Conservation (phyloP, 2,113 vertebrate genomes). For the Balaeniceps rex region DNA sequence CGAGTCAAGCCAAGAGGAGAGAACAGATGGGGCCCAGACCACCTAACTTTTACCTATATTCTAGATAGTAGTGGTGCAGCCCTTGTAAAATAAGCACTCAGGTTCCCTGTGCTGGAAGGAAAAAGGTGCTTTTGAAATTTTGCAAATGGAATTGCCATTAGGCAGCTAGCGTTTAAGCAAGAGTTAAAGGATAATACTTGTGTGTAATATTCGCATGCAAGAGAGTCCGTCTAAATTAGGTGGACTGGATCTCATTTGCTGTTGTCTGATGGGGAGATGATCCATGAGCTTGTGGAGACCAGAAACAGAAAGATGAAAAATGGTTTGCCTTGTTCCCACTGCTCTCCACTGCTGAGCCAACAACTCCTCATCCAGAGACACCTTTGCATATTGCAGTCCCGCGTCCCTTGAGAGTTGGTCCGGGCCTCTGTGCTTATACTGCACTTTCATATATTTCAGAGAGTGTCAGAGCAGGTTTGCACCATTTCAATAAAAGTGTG, state of each 20-base stretch:
- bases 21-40: background rate
- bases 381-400: background rate
- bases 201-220: background rate
- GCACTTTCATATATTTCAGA: background rate
- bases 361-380: background rate
- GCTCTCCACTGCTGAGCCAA: background rate
- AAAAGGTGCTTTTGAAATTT: background rate
- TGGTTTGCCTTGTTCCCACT: background rate
- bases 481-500: background rate
- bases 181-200: background rate
- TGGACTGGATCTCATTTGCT: background rate
- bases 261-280: background rate
- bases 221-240: background rate
- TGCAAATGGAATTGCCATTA: background rate
- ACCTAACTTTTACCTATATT: background rate
- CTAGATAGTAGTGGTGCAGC: background rate
- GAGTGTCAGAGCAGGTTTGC: background rate
- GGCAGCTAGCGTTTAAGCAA: background rate
- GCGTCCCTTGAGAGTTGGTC: fast-evolving
- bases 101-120: background rate
- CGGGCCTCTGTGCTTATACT: background rate
- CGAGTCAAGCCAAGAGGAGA: background rate
- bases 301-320: background rate
- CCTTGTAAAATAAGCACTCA: background rate
- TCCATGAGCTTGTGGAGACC: background rate